Evolutionary conservation across 2,113 vertebrate species (phyloP).

Genomic region (Corythaixoides concolor): DNA sequence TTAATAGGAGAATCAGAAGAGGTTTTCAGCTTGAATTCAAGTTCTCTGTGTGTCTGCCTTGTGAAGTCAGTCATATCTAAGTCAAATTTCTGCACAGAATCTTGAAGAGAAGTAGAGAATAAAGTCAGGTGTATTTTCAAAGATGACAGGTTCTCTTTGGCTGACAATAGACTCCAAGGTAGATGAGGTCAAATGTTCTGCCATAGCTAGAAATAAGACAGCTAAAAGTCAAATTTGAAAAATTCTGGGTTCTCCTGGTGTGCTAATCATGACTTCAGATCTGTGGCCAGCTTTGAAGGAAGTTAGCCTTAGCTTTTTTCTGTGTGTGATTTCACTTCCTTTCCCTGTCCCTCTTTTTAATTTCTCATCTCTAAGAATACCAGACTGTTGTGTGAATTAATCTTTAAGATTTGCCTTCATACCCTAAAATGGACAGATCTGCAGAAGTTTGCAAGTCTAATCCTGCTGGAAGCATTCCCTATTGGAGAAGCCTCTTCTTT

Average conservation of each 20-base stretch:
- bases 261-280: neutral
- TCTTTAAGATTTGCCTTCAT: neutral
- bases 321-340: neutral
- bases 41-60: neutral
- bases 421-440: neutral
- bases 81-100: neutral
- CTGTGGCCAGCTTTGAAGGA: neutral
- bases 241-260: fast-evolving
- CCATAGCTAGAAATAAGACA: neutral
- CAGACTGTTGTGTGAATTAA: neutral
- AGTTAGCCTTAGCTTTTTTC: neutral
- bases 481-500: neutral
- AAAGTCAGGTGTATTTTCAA: neutral
- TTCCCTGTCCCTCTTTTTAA: neutral
- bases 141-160: neutral
- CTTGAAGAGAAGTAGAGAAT: neutral
- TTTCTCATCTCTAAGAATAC: neutral
- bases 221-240: neutral
- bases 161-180: neutral
- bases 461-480: neutral
- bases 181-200: neutral
- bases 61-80: neutral
- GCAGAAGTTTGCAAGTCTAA: neutral
- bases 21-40: neutral
- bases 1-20: neutral